phyloP scores from a whole-genome alignment of 2,888 invertebrate species.

The Aphidoletes aphidimyza region DNA sequence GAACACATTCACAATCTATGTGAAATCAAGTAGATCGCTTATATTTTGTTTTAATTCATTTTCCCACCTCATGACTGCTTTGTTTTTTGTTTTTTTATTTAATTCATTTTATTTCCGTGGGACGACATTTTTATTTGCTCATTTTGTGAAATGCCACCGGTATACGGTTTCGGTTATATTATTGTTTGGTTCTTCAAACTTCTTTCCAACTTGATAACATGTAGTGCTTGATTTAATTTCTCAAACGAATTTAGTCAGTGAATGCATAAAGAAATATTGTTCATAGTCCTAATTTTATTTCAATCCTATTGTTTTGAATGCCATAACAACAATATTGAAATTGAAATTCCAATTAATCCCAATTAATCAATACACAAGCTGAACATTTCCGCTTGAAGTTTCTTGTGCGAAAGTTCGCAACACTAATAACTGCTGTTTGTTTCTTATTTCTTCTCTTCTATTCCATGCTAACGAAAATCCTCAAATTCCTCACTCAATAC shows the following conservation, averaged over 20 bases:
- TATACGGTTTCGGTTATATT: too few relatives aligned
- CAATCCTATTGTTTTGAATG: neutral
- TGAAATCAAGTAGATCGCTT: slow-evolving; percentile 13
- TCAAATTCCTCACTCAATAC: neutral
- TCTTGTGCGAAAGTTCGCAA: neutral
- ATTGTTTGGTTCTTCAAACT: neutral
- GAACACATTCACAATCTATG: neutral
- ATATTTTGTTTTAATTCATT: slow-evolving; percentile 9
- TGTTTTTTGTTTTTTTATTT: neutral
- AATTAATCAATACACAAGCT: neutral
- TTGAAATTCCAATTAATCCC: neutral
- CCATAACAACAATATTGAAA: too few relatives aligned
- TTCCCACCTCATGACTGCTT: neutral
- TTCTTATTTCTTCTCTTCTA: slow-evolving; percentile 53
- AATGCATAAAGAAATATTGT: neutral
- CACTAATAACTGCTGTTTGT: slow-evolving; percentile 8
- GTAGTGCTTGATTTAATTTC: neutral
- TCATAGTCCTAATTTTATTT: neutral
- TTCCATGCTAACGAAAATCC: slow-evolving; percentile 55
- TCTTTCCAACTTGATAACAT: neutral
- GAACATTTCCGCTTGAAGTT: too few relatives aligned
- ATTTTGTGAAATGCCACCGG: too few relatives aligned
- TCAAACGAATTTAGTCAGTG: neutral
- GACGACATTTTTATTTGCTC: neutral
- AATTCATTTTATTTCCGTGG: neutral